Evolutionary conservation across 2,888 invertebrate species (phyloP).

Genomic region (Oligia latruncula): DNA sequence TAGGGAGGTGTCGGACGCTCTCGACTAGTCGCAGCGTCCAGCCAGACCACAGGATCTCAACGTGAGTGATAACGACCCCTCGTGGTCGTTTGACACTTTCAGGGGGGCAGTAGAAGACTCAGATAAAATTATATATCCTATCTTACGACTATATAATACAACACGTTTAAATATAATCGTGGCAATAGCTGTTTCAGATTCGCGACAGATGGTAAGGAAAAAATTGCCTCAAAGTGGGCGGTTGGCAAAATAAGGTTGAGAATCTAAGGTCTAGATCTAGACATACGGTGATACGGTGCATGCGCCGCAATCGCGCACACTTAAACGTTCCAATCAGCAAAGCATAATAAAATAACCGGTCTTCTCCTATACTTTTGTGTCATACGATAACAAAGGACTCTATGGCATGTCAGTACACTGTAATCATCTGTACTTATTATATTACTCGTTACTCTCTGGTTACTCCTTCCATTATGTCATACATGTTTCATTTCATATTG

Average conservation of each 20-base stretch:
- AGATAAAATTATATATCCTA: neutral
- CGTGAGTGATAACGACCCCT: no score
- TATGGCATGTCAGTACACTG: slow-evolving; percentile 15
- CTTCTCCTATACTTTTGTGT: slow-evolving; percentile 18
- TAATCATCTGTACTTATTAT: slow-evolving; percentile 47
- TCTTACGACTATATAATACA: neutral
- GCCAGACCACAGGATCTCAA: neutral
- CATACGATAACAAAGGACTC: slow-evolving; percentile 22
- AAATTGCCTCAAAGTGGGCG: neutral
- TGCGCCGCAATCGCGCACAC: no score
- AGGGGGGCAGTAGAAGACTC: no score
- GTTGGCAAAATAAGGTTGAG: neutral
- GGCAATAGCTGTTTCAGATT: neutral
- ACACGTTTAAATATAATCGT: neutral
- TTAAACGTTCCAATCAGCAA: neutral
- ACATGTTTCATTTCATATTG: slow-evolving; percentile 30
- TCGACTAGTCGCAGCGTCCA: neutral
- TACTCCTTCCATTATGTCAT: slow-evolving; percentile 37
- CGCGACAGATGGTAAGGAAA: neutral
- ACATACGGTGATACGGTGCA: neutral
- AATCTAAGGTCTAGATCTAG: neutral
- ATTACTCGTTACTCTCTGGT: slow-evolving; percentile 23
- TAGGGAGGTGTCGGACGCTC: neutral
- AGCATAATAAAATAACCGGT: slow-evolving; percentile 9
- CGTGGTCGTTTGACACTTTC: neutral